A percentile compares a stretch with the other conserved stretches of the same genome.
These are phyloP conservation scores for Dolichotis patagonum DNA, from an alignment of 2,113 vertebrate species.

Conservation along the genomic window DNA sequence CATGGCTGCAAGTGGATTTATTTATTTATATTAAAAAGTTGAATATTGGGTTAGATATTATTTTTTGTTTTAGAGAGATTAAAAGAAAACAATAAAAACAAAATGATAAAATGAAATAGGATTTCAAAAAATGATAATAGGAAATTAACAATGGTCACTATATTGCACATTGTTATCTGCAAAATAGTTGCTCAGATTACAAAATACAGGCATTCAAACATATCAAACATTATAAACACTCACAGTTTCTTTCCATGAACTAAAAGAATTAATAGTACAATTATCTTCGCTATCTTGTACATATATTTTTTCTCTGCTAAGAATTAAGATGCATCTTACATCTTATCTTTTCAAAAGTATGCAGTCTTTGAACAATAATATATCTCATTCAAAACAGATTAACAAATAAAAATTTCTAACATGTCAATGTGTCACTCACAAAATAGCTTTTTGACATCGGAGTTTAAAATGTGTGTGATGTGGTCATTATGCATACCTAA, in stretches of 20 bases:
- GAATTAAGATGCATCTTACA: neutral
- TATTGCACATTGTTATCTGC: too few relatives aligned
- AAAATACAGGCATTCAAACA: too few relatives aligned
- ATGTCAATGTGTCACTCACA: neutral
- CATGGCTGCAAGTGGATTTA: neutral
- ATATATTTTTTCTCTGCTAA: neutral
- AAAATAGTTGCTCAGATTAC: too few relatives aligned
- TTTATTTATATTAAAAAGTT: neutral
- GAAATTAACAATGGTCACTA: too few relatives aligned
- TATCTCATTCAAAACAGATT: neutral
- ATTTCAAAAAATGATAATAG: too few relatives aligned
- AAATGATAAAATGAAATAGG: too few relatives aligned
- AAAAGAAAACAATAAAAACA: too few relatives aligned
- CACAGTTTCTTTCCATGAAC: too few relatives aligned
- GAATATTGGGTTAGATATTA: neutral
- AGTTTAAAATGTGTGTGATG: neutral
- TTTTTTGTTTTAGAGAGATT: too few relatives aligned
- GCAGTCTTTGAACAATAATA: neutral
- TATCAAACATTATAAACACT: too few relatives aligned
- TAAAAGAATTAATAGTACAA: neutral
- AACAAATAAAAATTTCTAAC: neutral
- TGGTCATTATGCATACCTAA: neutral
- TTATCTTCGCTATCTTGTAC: neutral
- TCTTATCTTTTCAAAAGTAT: neutral
- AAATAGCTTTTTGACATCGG: neutral